Percentiles rank a stretch among this genome's conserved stretches.
Evolutionary conservation across 2,888 invertebrate species (phyloP).

Genomic region (Drosophila pseudotalamancana): DNA sequence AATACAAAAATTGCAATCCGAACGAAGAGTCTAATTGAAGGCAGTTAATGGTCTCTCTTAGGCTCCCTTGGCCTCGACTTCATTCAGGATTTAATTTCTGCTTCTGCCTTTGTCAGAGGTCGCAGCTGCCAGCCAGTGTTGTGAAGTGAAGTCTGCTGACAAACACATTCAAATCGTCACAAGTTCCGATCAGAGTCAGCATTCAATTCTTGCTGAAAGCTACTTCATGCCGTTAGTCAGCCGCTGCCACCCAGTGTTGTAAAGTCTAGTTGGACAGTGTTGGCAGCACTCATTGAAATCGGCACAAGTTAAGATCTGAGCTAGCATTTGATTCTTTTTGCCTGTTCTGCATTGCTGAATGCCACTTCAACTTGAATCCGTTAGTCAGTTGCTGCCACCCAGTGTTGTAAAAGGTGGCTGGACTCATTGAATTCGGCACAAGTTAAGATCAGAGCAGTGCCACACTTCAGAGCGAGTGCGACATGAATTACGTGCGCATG

Average conservation of each 20-base stretch:
- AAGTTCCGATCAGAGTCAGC: too few species aligned
- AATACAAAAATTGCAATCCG: too few species aligned
- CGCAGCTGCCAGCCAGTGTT: too few species aligned
- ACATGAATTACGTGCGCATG: conserved; percentile 22
- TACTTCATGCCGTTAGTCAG: too few species aligned
- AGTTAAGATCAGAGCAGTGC: conserved; percentile 15
- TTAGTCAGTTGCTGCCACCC: conserved; percentile 6
- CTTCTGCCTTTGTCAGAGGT: too few species aligned
- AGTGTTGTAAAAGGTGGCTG: conserved; percentile 5
- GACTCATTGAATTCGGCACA: conserved; percentile 22
- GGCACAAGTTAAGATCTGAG: conserved; percentile 25
- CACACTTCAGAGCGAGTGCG: conserved; percentile 25
- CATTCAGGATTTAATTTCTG: too few species aligned
- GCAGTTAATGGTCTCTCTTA: neutral
- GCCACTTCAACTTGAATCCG: too few species aligned
- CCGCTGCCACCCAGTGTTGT: conserved; percentile 2
- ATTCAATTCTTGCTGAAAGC: too few species aligned
- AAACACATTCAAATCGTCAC: neutral
- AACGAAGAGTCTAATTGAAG: neutral
- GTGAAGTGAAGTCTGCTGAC: too few species aligned
- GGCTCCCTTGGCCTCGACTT: neutral
- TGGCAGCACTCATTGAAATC: conserved; percentile 8
- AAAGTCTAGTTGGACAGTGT: neutral
- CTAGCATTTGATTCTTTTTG: too few species aligned
- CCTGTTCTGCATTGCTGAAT: too few species aligned